Base-by-base conservation (phyloP, 1,140 invertebrate species). In the Drosophila suzukii region DNA sequence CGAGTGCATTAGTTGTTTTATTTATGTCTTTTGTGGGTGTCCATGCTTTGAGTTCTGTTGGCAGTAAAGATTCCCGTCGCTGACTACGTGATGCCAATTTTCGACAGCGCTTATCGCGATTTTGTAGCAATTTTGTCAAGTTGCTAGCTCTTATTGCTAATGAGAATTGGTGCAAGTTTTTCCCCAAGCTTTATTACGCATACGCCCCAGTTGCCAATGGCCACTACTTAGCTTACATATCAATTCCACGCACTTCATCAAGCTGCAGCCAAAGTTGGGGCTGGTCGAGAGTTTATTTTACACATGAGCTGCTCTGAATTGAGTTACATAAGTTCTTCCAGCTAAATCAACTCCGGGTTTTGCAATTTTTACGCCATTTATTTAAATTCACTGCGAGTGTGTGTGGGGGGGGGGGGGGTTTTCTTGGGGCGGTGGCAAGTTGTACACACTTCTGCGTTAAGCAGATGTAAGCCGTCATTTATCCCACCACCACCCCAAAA, bases 321-420 rank as follows among this genome's bases (percentile, higher is more conserved):
- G 46, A 43, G 47, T 54, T 75, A 53, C 46, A 49, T 44, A 44
- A 65, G 57, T 38, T 49, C 8, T 10, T 8, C 7, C 32, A 10
- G 44, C 66, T 41, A 58, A 71, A 43, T 71, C 41, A 77, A 49
- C 65, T 63, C 15, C 24, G 71, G 61, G 54, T 54, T 74, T 70
- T 63, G 65, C 76, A 76, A 82, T 83, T 67, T 58, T 88, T 71
- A 47, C 72, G 84, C 73, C 81, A 88, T 88, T 88, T 88, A 88
- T 88, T 88, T 83, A 89, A 89, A 88, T 83, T 86, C 72, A 38
- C 53, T 20, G 46, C 32, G 41, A 39, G 44, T 38, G 27, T 47
- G 27, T 30, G 43, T 47, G 15, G 13, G 32, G 27, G 6, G 24
- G 20, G 20, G 20, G 20, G 20, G 20, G 20, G 13, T 17, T 6